Base-by-base conservation (phyloP, 2,113 vertebrate genomes). In the Thunnus maccoyii region DNA sequence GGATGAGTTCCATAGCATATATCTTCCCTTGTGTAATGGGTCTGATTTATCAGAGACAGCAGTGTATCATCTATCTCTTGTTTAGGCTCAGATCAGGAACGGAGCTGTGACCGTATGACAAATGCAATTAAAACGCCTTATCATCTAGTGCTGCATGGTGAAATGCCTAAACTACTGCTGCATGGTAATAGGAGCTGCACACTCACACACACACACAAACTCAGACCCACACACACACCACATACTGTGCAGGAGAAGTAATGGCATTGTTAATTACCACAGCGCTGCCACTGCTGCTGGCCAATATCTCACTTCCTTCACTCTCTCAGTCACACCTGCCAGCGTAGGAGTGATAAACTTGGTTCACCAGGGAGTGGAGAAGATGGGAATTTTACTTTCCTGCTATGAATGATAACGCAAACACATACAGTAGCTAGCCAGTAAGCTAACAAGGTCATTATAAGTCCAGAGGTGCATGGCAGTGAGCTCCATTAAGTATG, bases 251-350 rank as follows among this genome's bases (percentile, higher is more conserved):
- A 54, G 71, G 51, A 56, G 66, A 70, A 64, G 76, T 76, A 83
- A 90, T 86, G 76, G 81, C 82, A 76, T 67, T 81, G 81, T 84
- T 92, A 91, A 90, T 93, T 88, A 91, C 84, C 74, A 44, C 56
- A 79, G 71, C 51, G 27, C 83, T 84, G 85, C 66, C 80, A 74
- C 55, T 18, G 83, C 86, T 81, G 73, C 84, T 48, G 80, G 83
- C 83, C 68, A 84, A 67, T 81, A 82, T 89, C 78, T 85, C 91
- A 82, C 87, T 83, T 73, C 57, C 52, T 72, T 80, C 78, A 73
- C 63, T 84, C 79, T 76, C 76, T 64, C 76, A 67, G 77, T 80
- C 87, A 80, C 88, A 92, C 86, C 90, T 91, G 86, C 79, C 88
- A 82, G 80, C 41, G 75, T 54, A 25, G 79, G 77, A 76, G 77